These are phyloP conservation scores for Sander lucioperca DNA, from an alignment of 2,113 vertebrate genomes.

Conservation along the genomic window DNA sequence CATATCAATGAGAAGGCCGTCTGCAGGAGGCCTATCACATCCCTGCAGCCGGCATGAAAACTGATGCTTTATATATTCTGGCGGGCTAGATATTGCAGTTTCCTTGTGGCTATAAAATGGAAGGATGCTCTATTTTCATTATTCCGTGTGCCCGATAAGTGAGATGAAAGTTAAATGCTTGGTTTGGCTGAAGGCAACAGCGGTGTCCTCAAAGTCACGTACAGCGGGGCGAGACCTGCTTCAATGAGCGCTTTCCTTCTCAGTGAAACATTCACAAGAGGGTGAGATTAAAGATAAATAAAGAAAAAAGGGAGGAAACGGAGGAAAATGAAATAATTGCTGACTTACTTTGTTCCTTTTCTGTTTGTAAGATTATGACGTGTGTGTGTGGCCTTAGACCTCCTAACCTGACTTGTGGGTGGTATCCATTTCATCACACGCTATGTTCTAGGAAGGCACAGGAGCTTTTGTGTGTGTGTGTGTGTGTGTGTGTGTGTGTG, in stretches of 20 bases:
- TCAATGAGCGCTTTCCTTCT: conserved; percentile 54
- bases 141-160: conserved; percentile 22
- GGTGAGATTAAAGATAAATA: conserved; percentile 65
- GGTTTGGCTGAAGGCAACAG: conserved; percentile 44
- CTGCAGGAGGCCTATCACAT: conserved; percentile 41
- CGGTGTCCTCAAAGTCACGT: conserved; percentile 64
- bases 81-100: conserved; percentile 17
- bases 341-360: conserved; percentile 39
- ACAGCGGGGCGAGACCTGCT: conserved; percentile 45
- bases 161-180: conserved; percentile 49
- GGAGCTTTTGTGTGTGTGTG: not conserved
- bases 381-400: conserved; percentile 21
- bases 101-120: conserved; percentile 33
- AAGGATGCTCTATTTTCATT: conserved; percentile 19
- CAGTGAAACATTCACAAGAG: conserved; percentile 50
- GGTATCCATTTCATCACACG: conserved; percentile 58
- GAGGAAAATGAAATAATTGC: conserved; percentile 47
- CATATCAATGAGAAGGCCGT: conserved; percentile 27
- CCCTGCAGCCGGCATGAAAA: conserved; percentile 36
- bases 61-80: conserved; percentile 25
- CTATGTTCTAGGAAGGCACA: conserved; percentile 40
- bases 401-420: conserved; percentile 48
- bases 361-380: not conserved
- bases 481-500: conserved; percentile 2
- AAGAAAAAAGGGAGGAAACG: conserved; percentile 38